Percentiles rank a stretch among this genome's conserved stretches.
Evolutionary conservation across 2,888 invertebrate genomes (phyloP).

Genomic region (Aleiodes leptofemur): DNA sequence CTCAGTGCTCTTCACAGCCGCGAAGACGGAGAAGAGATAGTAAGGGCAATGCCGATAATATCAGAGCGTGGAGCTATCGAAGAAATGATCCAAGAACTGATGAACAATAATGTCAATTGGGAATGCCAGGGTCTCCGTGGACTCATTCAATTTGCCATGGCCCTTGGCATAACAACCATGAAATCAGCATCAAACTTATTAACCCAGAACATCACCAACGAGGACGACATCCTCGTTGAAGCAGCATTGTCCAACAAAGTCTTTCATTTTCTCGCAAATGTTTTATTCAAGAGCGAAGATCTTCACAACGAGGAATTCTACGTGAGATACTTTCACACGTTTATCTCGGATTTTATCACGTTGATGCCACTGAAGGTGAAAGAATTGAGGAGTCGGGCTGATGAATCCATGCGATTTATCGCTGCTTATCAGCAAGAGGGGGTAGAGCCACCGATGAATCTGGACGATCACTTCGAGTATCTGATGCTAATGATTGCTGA

Average conservation of each 20-base stretch:
- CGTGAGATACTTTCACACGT: slow-evolving; percentile 86
- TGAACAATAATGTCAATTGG: slow-evolving; percentile 75
- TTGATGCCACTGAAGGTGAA: slow-evolving; percentile 94
- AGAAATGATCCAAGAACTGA: slow-evolving; percentile 81
- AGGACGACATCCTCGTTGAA: slow-evolving; percentile 89
- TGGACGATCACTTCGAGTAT: slow-evolving; percentile 89
- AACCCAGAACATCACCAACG: slow-evolving; percentile 80
- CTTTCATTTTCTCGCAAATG: slow-evolving; percentile 87
- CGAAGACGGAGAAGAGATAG: slow-evolving; percentile 83
- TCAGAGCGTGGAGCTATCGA: slow-evolving; percentile 68
- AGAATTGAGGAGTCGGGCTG: slow-evolving; percentile 88
- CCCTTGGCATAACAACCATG: slow-evolving; percentile 81
- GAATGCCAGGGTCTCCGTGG: slow-evolving; percentile 79
- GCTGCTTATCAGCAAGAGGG: slow-evolving; percentile 86
- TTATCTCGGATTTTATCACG: slow-evolving; percentile 94
- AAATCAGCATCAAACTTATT: slow-evolving; percentile 78
- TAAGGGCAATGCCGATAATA: slow-evolving; percentile 70
- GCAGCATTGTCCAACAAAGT: slow-evolving; percentile 86
- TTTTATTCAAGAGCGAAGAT: slow-evolving; percentile 82
- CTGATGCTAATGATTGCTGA: slow-evolving; percentile 87
- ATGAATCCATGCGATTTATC: slow-evolving; percentile 90
- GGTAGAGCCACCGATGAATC: slow-evolving; percentile 84
- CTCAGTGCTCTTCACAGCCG: slow-evolving; percentile 84
- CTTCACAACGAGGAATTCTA: slow-evolving; percentile 89
- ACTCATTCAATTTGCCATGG: slow-evolving; percentile 83